Conservation (phyloP, 2,888 invertebrate species). For the Drosophila ezoana region DNA sequence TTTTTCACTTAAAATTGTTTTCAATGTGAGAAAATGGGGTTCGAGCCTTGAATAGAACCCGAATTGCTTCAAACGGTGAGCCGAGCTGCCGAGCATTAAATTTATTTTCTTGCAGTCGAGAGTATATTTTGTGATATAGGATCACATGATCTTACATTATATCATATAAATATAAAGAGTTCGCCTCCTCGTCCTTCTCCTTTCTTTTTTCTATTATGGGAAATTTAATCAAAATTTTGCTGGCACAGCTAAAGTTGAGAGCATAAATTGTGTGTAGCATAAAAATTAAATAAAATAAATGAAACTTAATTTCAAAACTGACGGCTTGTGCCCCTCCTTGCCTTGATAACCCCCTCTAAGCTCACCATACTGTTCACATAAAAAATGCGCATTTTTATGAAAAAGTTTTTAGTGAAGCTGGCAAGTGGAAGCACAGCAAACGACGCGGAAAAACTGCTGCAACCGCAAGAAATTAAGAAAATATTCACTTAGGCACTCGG, state of each 20-base stretch:
- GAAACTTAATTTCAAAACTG: constrained; percentile 50
- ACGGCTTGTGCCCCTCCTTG: constrained; percentile 1
- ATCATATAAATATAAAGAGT: too few species aligned
- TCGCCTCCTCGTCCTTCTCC: neutral
- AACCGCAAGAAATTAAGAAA: constrained; percentile 63
- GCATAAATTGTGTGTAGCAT: constrained; percentile 40
- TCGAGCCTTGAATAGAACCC: too few species aligned
- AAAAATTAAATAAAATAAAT: constrained; percentile 54
- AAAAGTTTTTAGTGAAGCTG: constrained; percentile 45
- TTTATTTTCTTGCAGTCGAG: too few species aligned
- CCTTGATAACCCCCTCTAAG: neutral
- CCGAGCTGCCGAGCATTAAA: too few species aligned
- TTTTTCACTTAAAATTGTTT: too few species aligned
- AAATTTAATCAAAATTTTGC: constrained; percentile 33
- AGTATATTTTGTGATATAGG: neutral
- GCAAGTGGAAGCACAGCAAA: constrained; percentile 44
- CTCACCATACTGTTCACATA: constrained; percentile 17
- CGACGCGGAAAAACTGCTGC: constrained; percentile 65
- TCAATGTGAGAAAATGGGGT: too few species aligned
- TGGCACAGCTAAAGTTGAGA: constrained; percentile 21
- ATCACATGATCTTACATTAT: neutral
- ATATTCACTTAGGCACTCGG: constrained; percentile 59
- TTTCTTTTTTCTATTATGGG: constrained; percentile 2
- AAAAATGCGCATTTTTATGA: constrained; percentile 55
- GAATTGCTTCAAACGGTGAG: too few species aligned